Conservation (phyloP, 2,113 vertebrate genomes). For the Laterallus jamaicensis region DNA sequence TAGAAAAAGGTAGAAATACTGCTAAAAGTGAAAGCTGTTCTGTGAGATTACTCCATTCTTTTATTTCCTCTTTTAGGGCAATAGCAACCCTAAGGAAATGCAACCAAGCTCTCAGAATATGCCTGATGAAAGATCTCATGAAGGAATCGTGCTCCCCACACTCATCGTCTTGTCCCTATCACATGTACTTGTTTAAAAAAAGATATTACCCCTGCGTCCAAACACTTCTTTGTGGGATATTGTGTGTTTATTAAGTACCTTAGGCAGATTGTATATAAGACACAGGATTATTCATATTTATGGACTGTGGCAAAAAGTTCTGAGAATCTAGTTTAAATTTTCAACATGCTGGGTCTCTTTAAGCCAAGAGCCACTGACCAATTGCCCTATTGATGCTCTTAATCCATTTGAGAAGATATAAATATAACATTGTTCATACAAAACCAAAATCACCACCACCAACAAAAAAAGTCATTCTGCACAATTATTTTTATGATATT, state of each 20-base stretch:
- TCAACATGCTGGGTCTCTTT: background rate
- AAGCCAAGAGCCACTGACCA: background rate
- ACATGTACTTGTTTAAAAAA: background rate
- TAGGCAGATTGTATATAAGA: background rate
- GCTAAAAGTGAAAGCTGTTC: background rate
- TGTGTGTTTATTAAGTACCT: background rate
- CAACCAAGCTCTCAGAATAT: background rate
- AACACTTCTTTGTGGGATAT: background rate
- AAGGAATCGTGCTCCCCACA: background rate
- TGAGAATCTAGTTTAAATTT: background rate
- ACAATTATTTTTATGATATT: background rate
- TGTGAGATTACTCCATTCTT: background rate
- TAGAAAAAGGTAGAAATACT: background rate
- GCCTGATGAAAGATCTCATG: background rate
- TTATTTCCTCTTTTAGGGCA: background rate
- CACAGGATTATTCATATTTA: background rate
- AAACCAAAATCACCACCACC: background rate
- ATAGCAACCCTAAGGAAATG: background rate
- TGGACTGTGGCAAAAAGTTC: background rate
- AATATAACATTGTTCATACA: background rate
- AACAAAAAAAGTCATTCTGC: background rate
- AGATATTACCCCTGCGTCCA: background rate
- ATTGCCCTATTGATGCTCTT: background rate
- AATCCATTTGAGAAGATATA: background rate
- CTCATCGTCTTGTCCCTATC: background rate